Conservation (phyloP, 2,797 vertebrate species). For the Menidia menidia region DNA sequence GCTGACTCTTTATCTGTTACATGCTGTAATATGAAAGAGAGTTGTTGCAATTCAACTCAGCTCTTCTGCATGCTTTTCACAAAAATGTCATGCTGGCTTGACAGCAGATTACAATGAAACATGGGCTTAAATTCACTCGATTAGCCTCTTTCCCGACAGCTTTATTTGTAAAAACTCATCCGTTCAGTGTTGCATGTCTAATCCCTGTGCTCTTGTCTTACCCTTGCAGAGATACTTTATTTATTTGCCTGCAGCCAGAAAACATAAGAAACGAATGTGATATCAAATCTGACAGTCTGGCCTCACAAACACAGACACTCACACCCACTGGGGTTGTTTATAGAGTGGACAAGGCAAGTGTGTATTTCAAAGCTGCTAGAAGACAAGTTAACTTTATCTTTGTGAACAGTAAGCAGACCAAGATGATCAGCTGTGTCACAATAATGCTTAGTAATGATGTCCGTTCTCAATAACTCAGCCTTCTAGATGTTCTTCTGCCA, state of each 20-base stretch:
- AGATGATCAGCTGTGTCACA: slow-evolving; percentile 6
- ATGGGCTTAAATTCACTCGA: slow-evolving; percentile 37
- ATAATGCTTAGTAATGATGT: slow-evolving; percentile 31
- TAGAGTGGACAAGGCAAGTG: slow-evolving; percentile 13
- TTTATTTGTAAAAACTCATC: slow-evolving; percentile 50
- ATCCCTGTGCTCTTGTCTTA: slow-evolving; percentile 30
- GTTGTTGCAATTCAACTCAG: slow-evolving; percentile 5
- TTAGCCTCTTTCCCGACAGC: slow-evolving; percentile 51
- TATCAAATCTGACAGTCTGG: slow-evolving; percentile 56
- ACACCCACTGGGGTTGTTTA: slow-evolving; percentile 37
- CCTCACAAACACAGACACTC: slow-evolving; percentile 24
- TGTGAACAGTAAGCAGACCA: slow-evolving; percentile 16
- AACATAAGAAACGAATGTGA: slow-evolving; percentile 36
- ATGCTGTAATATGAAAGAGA: slow-evolving; percentile 8
- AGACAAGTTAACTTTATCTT: slow-evolving; percentile 34
- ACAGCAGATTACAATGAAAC: slow-evolving; percentile 38
- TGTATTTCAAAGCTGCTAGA: slow-evolving; percentile 32
- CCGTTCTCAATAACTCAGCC: background rate
- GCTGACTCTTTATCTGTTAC: background rate
- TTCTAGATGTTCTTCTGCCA: background rate
- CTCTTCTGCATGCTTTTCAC: slow-evolving; percentile 7
- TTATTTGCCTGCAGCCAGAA: slow-evolving; percentile 48
- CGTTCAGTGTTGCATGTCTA: slow-evolving; percentile 50
- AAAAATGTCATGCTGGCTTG: slow-evolving; percentile 32
- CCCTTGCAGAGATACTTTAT: slow-evolving; percentile 49